Evolutionary conservation across 2,888 invertebrate genomes (phyloP), one percentile per base, ranked within the genome.

Genomic region (Villa cingulata): DNA sequence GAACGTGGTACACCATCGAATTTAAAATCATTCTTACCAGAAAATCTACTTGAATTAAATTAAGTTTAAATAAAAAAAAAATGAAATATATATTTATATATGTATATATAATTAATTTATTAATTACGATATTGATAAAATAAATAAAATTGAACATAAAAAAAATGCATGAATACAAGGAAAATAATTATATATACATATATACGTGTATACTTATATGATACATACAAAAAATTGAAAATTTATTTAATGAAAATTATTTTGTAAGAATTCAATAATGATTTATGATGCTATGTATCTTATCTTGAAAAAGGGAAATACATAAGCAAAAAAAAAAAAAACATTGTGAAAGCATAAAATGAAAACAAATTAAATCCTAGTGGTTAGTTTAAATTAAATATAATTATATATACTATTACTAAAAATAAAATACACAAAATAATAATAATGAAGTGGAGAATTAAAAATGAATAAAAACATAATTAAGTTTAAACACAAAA

Each of bases 41-140:
- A 84, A 59, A 87, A 88, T 71, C 79, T 89, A 65, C 80, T 88
- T 69, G 87, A 86, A 78, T 82, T 85, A 65, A 85, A 86, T 78
- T 86, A 81, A 75, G 41, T 34, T 19, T 2, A 32, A 32, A 32
- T 3, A 32, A 32, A 32, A 32, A 32, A 32, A 2, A 32, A 32
- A 29, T 3, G 12, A 29, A 32, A 32, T 14, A 32, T 12, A 32
- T 27, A 9, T 27, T 9, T 27, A 27, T 27, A 27, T n/a, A n/a
- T n/a, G n/a, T n/a, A 27, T 27, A 27, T 9, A 27, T 27, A 27
- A 27, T 27, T 27, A 27, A 27, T 9, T 9, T 27, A n/a, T 27
- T 27, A 27, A 27, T 27, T 2, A 27, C 10, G 10, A 27, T 2
- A 27, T n/a, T n/a, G 1, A 32, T 3, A 32, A 32, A 32, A 32